Base-by-base conservation (phyloP, 1,140 invertebrate species). In the Megathymus violae region DNA sequence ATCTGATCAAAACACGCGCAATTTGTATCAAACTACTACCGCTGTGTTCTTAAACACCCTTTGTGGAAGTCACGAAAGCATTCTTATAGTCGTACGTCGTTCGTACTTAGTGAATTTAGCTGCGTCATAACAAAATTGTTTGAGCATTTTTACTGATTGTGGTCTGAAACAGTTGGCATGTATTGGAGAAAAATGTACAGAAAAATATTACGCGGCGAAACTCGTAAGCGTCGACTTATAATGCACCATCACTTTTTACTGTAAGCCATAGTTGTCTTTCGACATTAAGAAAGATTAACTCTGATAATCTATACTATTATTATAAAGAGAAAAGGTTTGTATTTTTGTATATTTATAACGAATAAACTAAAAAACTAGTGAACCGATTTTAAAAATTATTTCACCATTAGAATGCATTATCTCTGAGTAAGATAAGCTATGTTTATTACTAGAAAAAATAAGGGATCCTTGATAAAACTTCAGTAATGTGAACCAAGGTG, bases 1-100 rank as follows among this genome's bases (percentile, higher is more conserved):
- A 80, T 80, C 77, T 52, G 72, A 77, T 74, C 19, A 11, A 59
- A 62, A 62, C 77, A 80, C 74, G 72, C 74, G 74, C 74, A 77
- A 74, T 77, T 71, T 74, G 70, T 77, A 75, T 77, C 72, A 77
- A 70, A 50, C 56, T 31, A 11, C 47, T 54, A 52, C 47, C 58
- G 43, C 19, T 69, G 61, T 62, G 69, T 46, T 68, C 34, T 52
- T 31, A 40, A 22, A 52, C 16, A 58, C 64, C 56, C 46, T 60
- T 67, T 70, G 72, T 60, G 62, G 67, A 67, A 66, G 50, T 67
- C 58, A 76, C 62, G 52, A 71, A 67, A 17, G 46, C 44, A 54
- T 62, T 64, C 63, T 58, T 61, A 61, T 68, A 41, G 2, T 22
- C 31, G 27, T 31, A 31, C 27, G 27, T 31, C 27, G 3, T 31